Base-by-base conservation (phyloP, 37 sponge, comb jelly and placozoan species). In the Aplysina aerophoba region DNA sequence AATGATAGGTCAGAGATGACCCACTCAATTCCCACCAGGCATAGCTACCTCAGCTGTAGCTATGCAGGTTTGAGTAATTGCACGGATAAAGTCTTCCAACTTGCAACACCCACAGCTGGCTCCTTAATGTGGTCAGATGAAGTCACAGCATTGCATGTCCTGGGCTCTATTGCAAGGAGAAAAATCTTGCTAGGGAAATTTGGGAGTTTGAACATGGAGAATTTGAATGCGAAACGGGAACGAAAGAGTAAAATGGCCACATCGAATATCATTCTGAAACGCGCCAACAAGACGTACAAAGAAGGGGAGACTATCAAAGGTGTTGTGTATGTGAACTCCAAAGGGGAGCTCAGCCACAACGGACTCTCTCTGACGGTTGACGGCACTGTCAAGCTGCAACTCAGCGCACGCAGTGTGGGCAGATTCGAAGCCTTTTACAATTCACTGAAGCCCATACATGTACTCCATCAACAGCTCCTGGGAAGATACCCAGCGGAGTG, bases 361-460 rank as follows among this genome's bases (percentile, higher is more conserved):
- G 99, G 99, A 17, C 62, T 96, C 56, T 83, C 90, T 22, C 89
- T 98, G 15, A 91, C 88, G 36, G 79, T 96, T 93, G 99, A 98
- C 57, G 99, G 96, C 21, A 75, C 68, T 6, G 97, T 96, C 31
- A 96, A 83, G 35, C 81, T 98, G 71, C 99, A 98, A 69, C 88
- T 98, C 11, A 98, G 99, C 57, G 97, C 99, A 5, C 94, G 94
- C 74, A 96, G 97, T 82, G 99, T 98, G 13, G 99, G 99, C 15
- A 85, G 97, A 71, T 98, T 98, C 79, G 99, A 98, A 64, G 99
- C 99, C 0, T 98, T 98, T 72, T 98, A 98, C 85, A 98, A 96
- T 86, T 98, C 99, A 4, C 88, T 98, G 25, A 98, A 97, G 56
- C 99, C 99, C 0, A 98, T 98, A 25, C 92, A 94, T 67, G 86